These are phyloP conservation scores for Euproctis similis DNA, from an alignment of 2,888 invertebrate genomes.

Conservation along the genomic window DNA sequence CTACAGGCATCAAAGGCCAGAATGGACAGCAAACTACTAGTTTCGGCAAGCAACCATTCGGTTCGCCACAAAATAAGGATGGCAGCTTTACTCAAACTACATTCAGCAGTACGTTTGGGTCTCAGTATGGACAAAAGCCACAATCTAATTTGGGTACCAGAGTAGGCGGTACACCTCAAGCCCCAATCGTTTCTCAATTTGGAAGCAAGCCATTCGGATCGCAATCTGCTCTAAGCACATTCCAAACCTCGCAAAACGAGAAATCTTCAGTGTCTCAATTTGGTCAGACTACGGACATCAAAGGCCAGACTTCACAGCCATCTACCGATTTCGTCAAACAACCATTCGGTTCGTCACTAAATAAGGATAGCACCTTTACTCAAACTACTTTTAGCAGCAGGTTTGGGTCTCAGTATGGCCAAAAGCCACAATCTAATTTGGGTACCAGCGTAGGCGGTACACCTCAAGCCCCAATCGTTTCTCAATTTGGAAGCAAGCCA, in stretches of 20 bases:
- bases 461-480: not conserved
- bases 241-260: slow-evolving; percentile 2
- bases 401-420: not conserved
- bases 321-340: not conserved
- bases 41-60: not conserved
- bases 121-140: slow-evolving; percentile 1
- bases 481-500: too few species aligned
- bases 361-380: not conserved
- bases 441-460: not conserved
- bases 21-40: not conserved
- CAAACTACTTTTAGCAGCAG: not conserved
- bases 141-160: not conserved
- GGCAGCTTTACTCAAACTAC: not conserved
- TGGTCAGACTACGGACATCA: not conserved
- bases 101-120: slow-evolving; percentile 1
- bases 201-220: not conserved
- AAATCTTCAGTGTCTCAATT: not conserved
- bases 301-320: not conserved
- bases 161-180: not conserved
- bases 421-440: not conserved
- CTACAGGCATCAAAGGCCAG: not conserved
- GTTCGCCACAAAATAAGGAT: not conserved
- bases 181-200: not conserved
- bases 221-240: not conserved
- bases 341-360: not conserved